A percentile compares a stretch with the other conserved stretches of the same genome.
Evolutionary conservation across 2,888 invertebrate species (phyloP).

Genomic region (Sarcophaga rosellei): DNA sequence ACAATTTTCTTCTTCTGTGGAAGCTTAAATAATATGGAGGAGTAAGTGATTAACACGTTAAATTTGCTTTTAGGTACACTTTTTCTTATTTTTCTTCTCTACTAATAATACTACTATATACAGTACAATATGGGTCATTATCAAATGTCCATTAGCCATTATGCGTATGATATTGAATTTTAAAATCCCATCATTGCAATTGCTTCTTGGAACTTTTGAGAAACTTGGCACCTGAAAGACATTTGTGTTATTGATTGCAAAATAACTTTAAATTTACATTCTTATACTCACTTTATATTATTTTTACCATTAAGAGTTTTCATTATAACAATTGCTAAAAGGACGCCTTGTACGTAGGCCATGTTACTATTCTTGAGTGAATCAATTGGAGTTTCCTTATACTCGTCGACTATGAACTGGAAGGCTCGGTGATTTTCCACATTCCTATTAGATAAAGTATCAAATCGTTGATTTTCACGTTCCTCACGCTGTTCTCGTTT

Average conservation of each 20-base stretch:
- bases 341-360: slow-evolving; percentile 65
- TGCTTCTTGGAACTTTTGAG: slow-evolving; percentile 46
- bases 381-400: slow-evolving; percentile 4
- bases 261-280: not conserved
- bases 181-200: slow-evolving; percentile 61
- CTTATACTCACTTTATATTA: slow-evolving; percentile 68
- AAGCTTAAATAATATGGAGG: slow-evolving; percentile 7
- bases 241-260: not conserved
- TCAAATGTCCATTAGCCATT: not conserved
- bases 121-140: slow-evolving; percentile 41
- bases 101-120: slow-evolving; percentile 36
- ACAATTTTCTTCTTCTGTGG: slow-evolving; percentile 13
- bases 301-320: slow-evolving; percentile 68
- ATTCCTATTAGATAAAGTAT: not conserved
- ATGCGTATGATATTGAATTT: slow-evolving; percentile 11
- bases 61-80: slow-evolving; percentile 66
- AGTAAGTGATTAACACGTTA: slow-evolving; percentile 6
- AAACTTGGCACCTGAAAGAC: slow-evolving; percentile 55
- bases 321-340: slow-evolving; percentile 68
- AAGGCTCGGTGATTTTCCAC: not conserved
- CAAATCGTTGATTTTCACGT: not conserved
- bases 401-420: slow-evolving; percentile 20
- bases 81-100: slow-evolving; percentile 22
- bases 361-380: slow-evolving; percentile 57
- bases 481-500: not conserved